Percentiles rank a stretch among this genome's conserved stretches.
These are phyloP conservation scores for Aleiodes leptofemur DNA, from an alignment of 2,888 invertebrate species.

Conservation along the genomic window DNA sequence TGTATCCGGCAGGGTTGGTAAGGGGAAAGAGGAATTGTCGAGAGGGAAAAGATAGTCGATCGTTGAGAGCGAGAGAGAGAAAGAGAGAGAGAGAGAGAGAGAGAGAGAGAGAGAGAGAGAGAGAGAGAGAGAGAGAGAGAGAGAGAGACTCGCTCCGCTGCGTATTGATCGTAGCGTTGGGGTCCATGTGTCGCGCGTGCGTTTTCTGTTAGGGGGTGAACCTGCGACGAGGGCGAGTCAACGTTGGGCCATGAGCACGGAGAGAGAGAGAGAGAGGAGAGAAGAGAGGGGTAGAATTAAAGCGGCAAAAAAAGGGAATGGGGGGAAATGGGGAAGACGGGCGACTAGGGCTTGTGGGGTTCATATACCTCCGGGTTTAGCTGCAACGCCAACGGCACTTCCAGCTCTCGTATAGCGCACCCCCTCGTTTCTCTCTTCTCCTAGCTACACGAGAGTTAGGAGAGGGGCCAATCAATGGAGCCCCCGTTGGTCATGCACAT, in stretches of 20 bases:
- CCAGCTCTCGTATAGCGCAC: constrained; percentile 49
- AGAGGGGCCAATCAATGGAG: constrained; percentile 71
- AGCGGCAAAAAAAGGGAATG: constrained; percentile 40
- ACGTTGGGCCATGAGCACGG: constrained; percentile 50
- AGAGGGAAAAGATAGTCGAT: constrained; percentile 43
- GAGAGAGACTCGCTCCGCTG: constrained; percentile 57
- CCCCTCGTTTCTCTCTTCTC: constrained; percentile 36
- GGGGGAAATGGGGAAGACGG: constrained; percentile 49
- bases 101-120: constrained; percentile 38
- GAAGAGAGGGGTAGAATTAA: constrained; percentile 29
- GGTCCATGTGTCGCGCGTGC: constrained; percentile 73
- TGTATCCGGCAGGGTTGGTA: neutral
- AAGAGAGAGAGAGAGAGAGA: constrained; percentile 46
- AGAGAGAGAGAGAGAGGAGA: too few relatives aligned
- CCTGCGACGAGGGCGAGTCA: constrained; percentile 62
- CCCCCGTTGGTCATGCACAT: constrained; percentile 60
- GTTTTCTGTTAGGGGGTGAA: constrained; percentile 63
- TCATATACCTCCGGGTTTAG: constrained; percentile 64
- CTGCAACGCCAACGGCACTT: constrained; percentile 65
- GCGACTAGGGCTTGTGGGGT: constrained; percentile 62
- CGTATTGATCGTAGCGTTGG: constrained; percentile 72
- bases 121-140: constrained; percentile 44
- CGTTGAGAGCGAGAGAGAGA: constrained; percentile 37
- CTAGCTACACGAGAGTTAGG: constrained; percentile 9
- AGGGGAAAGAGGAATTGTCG: constrained; percentile 31